Percentiles rank a stretch among this genome's conserved stretches.
Conservation (phyloP, 1,140 invertebrate species). For the Wasmannia auropunctata region DNA sequence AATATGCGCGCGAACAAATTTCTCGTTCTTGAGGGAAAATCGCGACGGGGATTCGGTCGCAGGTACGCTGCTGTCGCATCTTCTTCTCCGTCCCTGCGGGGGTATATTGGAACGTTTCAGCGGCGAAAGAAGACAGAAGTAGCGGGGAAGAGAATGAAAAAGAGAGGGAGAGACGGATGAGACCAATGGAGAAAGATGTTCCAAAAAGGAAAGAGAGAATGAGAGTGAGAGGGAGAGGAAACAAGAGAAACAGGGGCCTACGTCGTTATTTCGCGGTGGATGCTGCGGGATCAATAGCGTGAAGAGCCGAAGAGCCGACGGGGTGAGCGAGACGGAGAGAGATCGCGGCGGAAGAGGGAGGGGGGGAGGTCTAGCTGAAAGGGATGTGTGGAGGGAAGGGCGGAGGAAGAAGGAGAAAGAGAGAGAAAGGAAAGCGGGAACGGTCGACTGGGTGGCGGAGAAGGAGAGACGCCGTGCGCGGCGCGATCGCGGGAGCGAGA, state of each 20-base stretch:
- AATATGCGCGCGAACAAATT: conserved; percentile 21
- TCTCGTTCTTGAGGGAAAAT: conserved; percentile 20
- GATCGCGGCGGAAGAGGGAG: conserved; percentile 65
- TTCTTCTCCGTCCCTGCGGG: conserved; percentile 1
- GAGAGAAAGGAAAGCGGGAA: conserved; percentile 54
- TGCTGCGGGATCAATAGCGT: conserved; percentile 86
- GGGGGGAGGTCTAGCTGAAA: conserved; percentile 61
- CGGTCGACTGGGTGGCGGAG: conserved; percentile 42
- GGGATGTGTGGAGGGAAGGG: conserved; percentile 71
- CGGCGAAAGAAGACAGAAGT: background rate
- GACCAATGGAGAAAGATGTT: background rate
- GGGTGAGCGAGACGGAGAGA: conserved; percentile 66
- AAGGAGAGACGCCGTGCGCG: conserved; percentile 2
- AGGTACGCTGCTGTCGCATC: conserved; percentile 30
- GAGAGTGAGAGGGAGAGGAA: conserved; percentile 31
- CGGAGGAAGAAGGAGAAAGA: conserved; percentile 56
- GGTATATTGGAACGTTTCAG: conserved; percentile 30
- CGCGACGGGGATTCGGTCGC: conserved; percentile 2
- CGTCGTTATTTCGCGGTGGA: conserved; percentile 85
- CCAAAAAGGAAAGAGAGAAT: background rate
- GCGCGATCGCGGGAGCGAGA: background rate
- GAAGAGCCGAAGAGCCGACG: conserved; percentile 81
- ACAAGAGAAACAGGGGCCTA: conserved; percentile 75
- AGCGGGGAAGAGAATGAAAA: conserved; percentile 23
- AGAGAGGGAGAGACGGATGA: conserved; percentile 19